Evolutionary conservation across 37 sponge, comb jelly and placozoan genomes (phyloP).

Genomic region (Crambe crambe): DNA sequence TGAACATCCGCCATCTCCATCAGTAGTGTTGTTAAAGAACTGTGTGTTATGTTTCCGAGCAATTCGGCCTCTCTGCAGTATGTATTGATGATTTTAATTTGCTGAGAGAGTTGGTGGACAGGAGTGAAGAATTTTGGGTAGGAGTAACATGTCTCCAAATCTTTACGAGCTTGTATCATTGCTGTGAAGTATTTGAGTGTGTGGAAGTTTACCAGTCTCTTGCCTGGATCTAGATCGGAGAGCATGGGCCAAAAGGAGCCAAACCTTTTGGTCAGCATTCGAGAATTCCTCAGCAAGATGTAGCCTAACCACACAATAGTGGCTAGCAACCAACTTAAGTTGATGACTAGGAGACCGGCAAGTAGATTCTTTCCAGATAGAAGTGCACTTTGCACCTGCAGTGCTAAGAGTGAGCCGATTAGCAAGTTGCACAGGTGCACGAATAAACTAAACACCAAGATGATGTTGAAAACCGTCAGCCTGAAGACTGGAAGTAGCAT

Average conservation of each 20-base stretch:
- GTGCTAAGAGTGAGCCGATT: background rate
- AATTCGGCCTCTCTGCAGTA: slow-evolving; percentile 5
- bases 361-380: background rate
- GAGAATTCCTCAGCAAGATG: background rate
- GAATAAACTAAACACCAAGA: background rate
- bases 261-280: background rate
- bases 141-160: background rate
- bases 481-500: background rate
- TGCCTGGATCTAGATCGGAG: background rate
- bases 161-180: background rate
- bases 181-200: background rate
- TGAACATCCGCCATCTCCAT: background rate
- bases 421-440: background rate
- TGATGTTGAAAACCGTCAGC: background rate
- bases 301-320: background rate
- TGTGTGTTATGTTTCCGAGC: background rate
- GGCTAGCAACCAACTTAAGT: background rate
- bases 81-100: slow-evolving; percentile 4
- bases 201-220: background rate
- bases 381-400: background rate
- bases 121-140: background rate
- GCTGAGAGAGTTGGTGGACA: background rate
- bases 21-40: background rate
- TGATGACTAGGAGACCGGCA: background rate
- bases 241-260: background rate